Evolutionary conservation across 1,140 invertebrate species (phyloP), one percentile per base, ranked within the genome.

Genomic region (Procambarus clarkii): DNA sequence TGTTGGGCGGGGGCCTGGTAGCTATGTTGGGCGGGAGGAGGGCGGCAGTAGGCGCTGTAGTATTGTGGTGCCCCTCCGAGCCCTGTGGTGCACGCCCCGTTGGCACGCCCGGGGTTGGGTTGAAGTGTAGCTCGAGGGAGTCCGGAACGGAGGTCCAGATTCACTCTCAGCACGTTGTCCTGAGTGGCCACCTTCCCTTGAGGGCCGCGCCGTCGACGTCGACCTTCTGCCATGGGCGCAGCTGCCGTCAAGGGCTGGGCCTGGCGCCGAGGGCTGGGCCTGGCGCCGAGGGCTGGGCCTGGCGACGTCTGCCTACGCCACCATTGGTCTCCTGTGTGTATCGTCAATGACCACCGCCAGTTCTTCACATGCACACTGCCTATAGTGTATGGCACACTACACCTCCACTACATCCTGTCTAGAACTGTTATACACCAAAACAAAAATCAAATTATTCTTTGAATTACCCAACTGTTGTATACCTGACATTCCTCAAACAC

Each of bases 101-200:
- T 54, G 50, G 50, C 50, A 8, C 1, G 50, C 34, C 34, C 34
- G 34, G 34, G 34, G 2, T 54, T 54, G 13, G 4, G 50, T 8
- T 54, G 50, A 8, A 54, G 50, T 54, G 50, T 54, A 21, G 50
- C 58, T 3, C 13, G 50, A 13, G 85, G 85, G 1, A 48, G 8
- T 21, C 64, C 79, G 18, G 87, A n/a, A 8, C 74, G 87, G 44
- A 89, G n/a, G 87, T 89, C 87, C 69, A 91, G 58, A n/a, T 86
- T 91, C 18, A 91, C 50, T 3, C 69, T 60, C n/a, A 91, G 45
- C n/a, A 91, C 82, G 58, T 86, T 77, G n/a, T 85, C 71, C 3
- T 64, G 71, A 46, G 48, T n/a, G 21, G 50, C 64, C 21, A n/a
- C 64, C 44, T 13, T 45, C 8, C 24, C 82, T 64, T 71, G 60